Conservation (phyloP, 2,888 invertebrate species). For the Steinernema carpocapsae region DNA sequence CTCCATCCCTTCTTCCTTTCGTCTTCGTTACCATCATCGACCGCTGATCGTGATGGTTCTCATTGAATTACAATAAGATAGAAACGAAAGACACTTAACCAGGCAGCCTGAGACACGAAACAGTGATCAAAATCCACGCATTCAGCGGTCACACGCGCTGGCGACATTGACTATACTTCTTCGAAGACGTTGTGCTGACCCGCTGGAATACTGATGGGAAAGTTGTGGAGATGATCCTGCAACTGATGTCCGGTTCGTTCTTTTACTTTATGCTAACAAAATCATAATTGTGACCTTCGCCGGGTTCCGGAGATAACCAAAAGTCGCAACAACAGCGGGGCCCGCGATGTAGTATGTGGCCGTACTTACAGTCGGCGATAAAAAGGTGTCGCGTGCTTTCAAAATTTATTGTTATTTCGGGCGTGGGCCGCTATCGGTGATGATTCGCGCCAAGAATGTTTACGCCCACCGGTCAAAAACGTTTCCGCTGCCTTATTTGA, state of each 20-base stretch:
- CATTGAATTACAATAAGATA: slow-evolving; percentile 33
- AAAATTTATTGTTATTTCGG: slow-evolving; percentile 1
- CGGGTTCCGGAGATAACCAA: no score
- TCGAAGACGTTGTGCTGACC: slow-evolving; percentile 22
- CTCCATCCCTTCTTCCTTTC: slow-evolving; percentile 12
- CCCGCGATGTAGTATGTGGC: no score
- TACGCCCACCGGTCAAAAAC: slow-evolving; percentile 29
- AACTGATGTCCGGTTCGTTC: slow-evolving; percentile 31
- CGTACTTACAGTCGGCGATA: no score
- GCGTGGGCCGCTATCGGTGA: slow-evolving; percentile 24
- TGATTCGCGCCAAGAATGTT: slow-evolving; percentile 27
- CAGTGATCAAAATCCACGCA: slow-evolving; percentile 32
- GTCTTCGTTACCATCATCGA: slow-evolving; percentile 30
- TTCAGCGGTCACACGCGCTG: slow-evolving; percentile 30
- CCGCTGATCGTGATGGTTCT: slow-evolving; percentile 31
- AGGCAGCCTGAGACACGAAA: slow-evolving; percentile 31
- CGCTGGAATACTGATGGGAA: slow-evolving; percentile 4
- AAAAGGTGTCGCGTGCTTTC: neutral
- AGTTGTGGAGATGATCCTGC: slow-evolving; percentile 12
- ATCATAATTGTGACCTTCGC: no score
- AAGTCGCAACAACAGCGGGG: no score
- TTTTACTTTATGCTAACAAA: neutral
- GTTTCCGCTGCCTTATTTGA: slow-evolving; percentile 23
- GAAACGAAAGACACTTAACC: slow-evolving; percentile 35
- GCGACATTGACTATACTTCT: slow-evolving; percentile 35